Base-by-base conservation (phyloP, 2,797 vertebrate species). In the Liasis olivaceus region DNA sequence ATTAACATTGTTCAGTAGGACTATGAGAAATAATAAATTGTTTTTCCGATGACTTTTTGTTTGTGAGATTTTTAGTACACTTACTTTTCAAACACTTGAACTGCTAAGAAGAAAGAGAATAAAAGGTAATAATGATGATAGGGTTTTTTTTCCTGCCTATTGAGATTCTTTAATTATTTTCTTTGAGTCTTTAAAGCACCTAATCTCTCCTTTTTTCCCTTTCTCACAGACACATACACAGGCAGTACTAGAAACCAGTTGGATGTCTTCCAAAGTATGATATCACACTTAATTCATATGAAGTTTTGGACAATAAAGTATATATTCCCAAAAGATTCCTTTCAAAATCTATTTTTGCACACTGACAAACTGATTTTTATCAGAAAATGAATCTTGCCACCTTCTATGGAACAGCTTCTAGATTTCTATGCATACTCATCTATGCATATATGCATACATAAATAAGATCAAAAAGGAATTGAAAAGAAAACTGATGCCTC, bases 81-180 rank as follows among this genome's bases (percentile, higher is more conserved):
- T 91, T n/a, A 87, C 36, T 69, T 47, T 95, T 89, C 88, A 26
- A 84, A 22, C 66, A 85, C 24, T 89, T 92, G 4, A 91, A 14
- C n/a, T 91, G 20, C 31, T 93, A 69, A 13, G 4, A 81, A 9
- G 1, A 69, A 36, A 86, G 31, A 8, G 58, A 87, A 47, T 87
- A 58, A 59, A 87, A 91, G n/a, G 7, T 69, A 59, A 31, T 47
- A 87, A 69, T 72, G 63, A n/a, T 87, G 31, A 87, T 2, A 36
- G 89, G 47, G 31, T 88, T 85, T 14, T 36, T 36, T 9, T 28
- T 17, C 91, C 28, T 26, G 88, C 88, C 66, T 90, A 3, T 13
- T 85, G 95, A 90, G 59, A 58, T 89, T 8, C 90, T 95, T 56
- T 89, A 96, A 81, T 92, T 93, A 36, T 94, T 28, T 77, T 90